These are phyloP conservation scores for Ryuthela nishihirai DNA, from an alignment of 2,888 invertebrate species.

Conservation along the genomic window DNA sequence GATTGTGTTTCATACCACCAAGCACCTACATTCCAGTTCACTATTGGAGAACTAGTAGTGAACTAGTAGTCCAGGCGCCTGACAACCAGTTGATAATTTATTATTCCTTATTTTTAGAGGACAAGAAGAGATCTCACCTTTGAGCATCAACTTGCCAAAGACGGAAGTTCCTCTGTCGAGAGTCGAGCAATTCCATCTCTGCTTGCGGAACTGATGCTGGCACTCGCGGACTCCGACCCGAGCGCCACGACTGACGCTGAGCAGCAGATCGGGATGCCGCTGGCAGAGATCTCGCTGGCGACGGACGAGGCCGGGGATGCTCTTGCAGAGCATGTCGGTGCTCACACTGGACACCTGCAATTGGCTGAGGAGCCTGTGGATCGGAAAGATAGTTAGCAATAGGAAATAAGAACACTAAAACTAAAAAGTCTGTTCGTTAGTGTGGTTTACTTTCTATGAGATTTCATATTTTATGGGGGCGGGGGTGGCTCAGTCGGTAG, in stretches of 20 bases:
- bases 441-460: no score
- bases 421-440: no score
- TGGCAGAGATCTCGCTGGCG: constrained; percentile 51
- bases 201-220: constrained; percentile 49
- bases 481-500: no score
- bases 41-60: no score
- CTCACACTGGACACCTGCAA: constrained; percentile 49
- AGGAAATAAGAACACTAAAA: no score
- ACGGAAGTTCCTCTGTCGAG: constrained; percentile 49
- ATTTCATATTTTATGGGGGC: no score
- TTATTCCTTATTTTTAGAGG: no score
- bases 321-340: constrained; percentile 48
- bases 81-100: no score
- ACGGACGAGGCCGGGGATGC: constrained; percentile 51
- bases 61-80: no score
- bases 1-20: no score
- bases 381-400: no score
- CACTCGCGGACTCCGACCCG: constrained; percentile 51
- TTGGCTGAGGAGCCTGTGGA: constrained; percentile 52
- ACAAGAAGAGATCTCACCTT: constrained; percentile 49
- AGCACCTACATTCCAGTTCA: no score
- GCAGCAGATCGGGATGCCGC: constrained; percentile 51
- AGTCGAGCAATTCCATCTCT: constrained; percentile 53
- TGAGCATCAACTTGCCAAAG: constrained; percentile 52
- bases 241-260: constrained; percentile 50